Evolutionary conservation across 2,113 vertebrate species (phyloP), one percentile per base, ranked within the genome.

Genomic region (Otocyon megalotis): DNA sequence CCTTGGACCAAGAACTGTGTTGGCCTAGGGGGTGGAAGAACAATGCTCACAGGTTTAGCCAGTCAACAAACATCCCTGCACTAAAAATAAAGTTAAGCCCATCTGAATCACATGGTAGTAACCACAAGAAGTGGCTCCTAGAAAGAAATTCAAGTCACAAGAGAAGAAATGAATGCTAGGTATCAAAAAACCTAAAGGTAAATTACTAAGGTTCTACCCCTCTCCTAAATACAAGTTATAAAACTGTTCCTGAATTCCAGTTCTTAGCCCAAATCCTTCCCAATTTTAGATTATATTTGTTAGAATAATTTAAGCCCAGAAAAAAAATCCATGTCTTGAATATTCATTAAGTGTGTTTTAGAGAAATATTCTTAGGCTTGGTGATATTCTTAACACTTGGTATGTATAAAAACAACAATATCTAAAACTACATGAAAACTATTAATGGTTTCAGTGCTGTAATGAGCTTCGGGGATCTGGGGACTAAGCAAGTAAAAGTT

Each of bases 331-430:
- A 77, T 56, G 87, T 71, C 95, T 86, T 97, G 93, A 93, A 98
- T 98, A 97, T 96, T 97, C 96, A 98, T 93, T 48, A 90, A 58
- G 50, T 97, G 90, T 96, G 77, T 96, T 93, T 97, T 82, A 93
- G 94, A 81, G 79, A 69, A 93, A 81, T 93, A 96, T 96, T 95
- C 97, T 93, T 85, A 85, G 94, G 72, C 35, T 85, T 54, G 26
- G 71, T 67, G 72, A 71, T 95, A 96, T 97, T 97, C 96, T 97
- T 88, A 76, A 93, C 5, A 1, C 65, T 35, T n/a, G 69, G 79
- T 91, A 96, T 93, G 90, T 87, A 50, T 93, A 50, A 87, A 93
- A 97, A 37, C 84, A 16, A 65, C 76, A 93, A 71, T 69, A 90
- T 82, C 69, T 63, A 81, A 88, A 96, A 63, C 62, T 35, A 30